phyloP scores from a whole-genome alignment of 2,113 vertebrate genomes.

The Antennarius striatus region DNA sequence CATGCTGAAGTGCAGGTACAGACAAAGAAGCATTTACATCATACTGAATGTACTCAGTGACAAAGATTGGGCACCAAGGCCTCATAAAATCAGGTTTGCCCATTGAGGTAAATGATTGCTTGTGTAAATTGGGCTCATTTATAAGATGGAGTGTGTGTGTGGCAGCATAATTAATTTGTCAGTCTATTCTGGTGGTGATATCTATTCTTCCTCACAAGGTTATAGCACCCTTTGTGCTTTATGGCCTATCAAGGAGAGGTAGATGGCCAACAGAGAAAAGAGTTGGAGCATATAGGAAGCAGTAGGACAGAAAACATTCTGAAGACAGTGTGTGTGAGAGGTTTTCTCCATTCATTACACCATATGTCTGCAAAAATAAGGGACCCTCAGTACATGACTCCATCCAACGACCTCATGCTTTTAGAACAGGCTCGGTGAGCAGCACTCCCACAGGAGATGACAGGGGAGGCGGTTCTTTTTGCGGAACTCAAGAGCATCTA shows the following conservation, averaged over 20 bases:
- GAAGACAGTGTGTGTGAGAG: slow-evolving; percentile 6
- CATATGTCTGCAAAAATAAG: slow-evolving; percentile 16
- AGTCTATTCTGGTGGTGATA: slow-evolving; percentile 8
- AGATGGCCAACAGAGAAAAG: slow-evolving; percentile 2
- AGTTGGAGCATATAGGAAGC: background rate
- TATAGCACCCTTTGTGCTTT: slow-evolving; percentile 16
- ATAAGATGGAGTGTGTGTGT: slow-evolving; percentile 7
- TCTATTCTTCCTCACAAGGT: slow-evolving; percentile 18
- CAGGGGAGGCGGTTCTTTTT: slow-evolving; percentile 33
- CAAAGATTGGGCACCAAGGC: slow-evolving; percentile 25
- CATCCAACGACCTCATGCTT: slow-evolving; percentile 33
- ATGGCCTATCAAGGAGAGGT: background rate
- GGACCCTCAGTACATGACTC: slow-evolving; percentile 22
- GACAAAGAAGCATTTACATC: slow-evolving; percentile 30
- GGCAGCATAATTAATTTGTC: slow-evolving; percentile 27
- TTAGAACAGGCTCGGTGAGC: slow-evolving; percentile 26
- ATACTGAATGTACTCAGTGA: slow-evolving; percentile 28
- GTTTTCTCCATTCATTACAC: slow-evolving; percentile 29
- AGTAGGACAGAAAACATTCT: slow-evolving; percentile 7
- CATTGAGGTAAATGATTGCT: slow-evolving; percentile 28
- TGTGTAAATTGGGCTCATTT: slow-evolving; percentile 33
- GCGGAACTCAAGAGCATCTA: slow-evolving; percentile 48
- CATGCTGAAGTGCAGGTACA: slow-evolving; percentile 2
- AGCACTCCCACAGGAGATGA: slow-evolving; percentile 23
- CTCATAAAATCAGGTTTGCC: slow-evolving; percentile 31